Evolutionary conservation across 2,888 invertebrate species (phyloP).

Genomic region (Sminthurides aquaticus): DNA sequence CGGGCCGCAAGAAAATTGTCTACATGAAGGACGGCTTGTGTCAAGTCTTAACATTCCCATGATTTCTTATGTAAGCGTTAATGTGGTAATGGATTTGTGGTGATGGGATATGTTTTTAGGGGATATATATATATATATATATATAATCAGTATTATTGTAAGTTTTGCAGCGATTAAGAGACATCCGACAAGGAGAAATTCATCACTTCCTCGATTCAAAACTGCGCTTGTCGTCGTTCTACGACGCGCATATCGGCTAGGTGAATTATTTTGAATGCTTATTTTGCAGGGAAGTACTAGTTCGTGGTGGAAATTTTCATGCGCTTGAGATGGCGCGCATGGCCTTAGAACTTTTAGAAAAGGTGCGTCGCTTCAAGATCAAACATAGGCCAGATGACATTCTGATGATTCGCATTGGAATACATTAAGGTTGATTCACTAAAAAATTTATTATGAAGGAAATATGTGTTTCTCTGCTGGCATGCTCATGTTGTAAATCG

Average conservation of each 20-base stretch:
- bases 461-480: too few species aligned
- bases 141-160: slow-evolving; percentile 46
- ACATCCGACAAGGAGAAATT: slow-evolving; percentile 80
- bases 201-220: slow-evolving; percentile 89
- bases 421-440: slow-evolving; percentile 78
- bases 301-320: slow-evolving; percentile 75
- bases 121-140: background rate
- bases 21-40: slow-evolving; percentile 87
- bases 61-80: slow-evolving; percentile 83
- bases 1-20: slow-evolving; percentile 82
- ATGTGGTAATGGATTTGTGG: background rate
- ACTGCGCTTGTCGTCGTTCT: too few species aligned
- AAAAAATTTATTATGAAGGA: too few species aligned
- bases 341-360: slow-evolving; percentile 76
- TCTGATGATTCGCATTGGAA: slow-evolving; percentile 82
- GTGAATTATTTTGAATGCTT: too few species aligned
- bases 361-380: slow-evolving; percentile 78
- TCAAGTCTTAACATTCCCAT: slow-evolving; percentile 89
- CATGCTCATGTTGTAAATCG: too few species aligned
- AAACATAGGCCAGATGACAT: slow-evolving; percentile 82
- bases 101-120: background rate
- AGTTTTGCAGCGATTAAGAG: slow-evolving; percentile 86
- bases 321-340: slow-evolving; percentile 90
- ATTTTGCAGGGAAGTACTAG: slow-evolving; percentile 72
- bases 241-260: too few species aligned